Evolutionary conservation across 2,888 invertebrate species (phyloP), one percentile per base, ranked within the genome.

Genomic region (Operophtera brumata): DNA sequence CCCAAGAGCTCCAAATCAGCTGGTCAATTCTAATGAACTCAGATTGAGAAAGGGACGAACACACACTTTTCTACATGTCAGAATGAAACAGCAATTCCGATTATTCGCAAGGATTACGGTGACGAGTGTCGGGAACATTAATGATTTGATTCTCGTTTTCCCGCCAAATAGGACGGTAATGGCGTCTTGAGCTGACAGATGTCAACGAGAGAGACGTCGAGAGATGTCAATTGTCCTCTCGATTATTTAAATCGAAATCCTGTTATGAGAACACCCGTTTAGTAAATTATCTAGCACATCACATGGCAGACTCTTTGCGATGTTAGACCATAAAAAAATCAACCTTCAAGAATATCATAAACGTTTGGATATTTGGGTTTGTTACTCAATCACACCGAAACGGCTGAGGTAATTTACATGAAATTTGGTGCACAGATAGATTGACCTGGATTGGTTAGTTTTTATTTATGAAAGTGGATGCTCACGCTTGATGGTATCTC

Each of bases 161-260:
- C 67, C 70, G 67, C 58, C 64, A 69, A 76, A 74, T 73, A 61
- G 71, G 73, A 62, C 71, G 64, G 70, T 81, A 80, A 82, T 81
- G 80, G 70, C 71, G 78, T 81, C 81, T 85, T 85, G 83, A 77
- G 68, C 66, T 84, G 84, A 84, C 84, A 84, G 84, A 79, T 84
- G 84, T 79, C 80, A 74, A 36, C 52, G 56, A 34, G 57, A 51
- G 49, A 52, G 53, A 49, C 55, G 57, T 53, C 50, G 57, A 67
- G 66, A 71, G 71, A 69, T 67, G 64, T 48, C 46, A 56, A 69
- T 68, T 58, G 58, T 55, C 58, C 57, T 37, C 50, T 51, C 59
- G 62, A 62, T 59, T 61, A 56, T 62, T 54, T 44, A 59, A 59
- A 62, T 61, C 39, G 30, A 47, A 60, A 44, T 40, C 25, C 5